Evolutionary conservation across 2,888 invertebrate genomes (phyloP), one percentile per base, ranked within the genome.

Genomic region (Rapana venosa): DNA sequence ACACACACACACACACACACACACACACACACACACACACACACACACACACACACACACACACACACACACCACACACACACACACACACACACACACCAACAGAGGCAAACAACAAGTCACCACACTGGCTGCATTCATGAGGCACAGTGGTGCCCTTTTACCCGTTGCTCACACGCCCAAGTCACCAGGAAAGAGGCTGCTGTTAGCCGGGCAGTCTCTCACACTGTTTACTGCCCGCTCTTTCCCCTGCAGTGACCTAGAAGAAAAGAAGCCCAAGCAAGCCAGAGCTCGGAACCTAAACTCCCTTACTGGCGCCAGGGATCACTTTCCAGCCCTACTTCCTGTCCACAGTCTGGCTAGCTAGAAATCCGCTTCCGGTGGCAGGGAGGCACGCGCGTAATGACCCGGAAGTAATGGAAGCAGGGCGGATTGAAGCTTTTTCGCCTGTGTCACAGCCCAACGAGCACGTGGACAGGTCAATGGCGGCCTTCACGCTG

Each of bases 391-490:
- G 15, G 30, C 35, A 81, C 61, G 20, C 1, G 88, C 58, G 87
- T 88, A 88, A 88, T 58, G 88, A 88, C 88, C 88, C 88, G 81
- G 79, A 88, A 77, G 77, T 88, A 88, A 88, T 81, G 35, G 32
- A 32, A 11, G 79, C 66, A 70, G 36, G 47, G 32, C 22, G 74
- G 30, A 26, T 61, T 61, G 30, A n/a, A 74, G 77, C 20, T 35
- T 79, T 79, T 58, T 58, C 58, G 20, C 58, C 84, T 58, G 79
- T 81, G 17, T 81, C 35, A 35, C 36, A 74, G 30, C n/a, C n/a
- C 26, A n/a, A 13, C 74, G 74, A 74, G 74, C 74, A 74, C 6
- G n/a, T 74, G 26, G n/a, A n/a, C 74, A n/a, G 74, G n/a, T 74
- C 74, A 74, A 74, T n/a, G n/a, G n/a, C n/a, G 11, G n/a, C 11